phyloP scores from a whole-genome alignment of 2,797 vertebrate genomes.

The Galaxias olidus region DNA sequence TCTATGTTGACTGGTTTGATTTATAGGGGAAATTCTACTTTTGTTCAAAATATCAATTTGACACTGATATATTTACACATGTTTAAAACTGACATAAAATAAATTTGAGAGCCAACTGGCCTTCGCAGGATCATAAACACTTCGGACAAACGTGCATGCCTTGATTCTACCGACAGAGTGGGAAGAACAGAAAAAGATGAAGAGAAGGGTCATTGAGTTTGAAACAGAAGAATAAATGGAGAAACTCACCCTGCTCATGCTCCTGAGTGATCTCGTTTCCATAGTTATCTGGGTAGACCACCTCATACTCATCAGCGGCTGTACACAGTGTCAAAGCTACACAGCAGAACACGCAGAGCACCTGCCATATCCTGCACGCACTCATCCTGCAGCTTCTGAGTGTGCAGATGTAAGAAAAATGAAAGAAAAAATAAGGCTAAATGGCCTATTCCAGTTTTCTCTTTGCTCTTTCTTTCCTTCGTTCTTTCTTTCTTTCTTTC shows the following conservation, averaged over 20 bases:
- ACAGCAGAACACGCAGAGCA: slow-evolving; percentile 43
- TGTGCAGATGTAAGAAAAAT: not conserved
- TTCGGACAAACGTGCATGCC: no score
- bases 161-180: no score
- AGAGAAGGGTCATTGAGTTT: no score
- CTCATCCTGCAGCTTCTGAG: slow-evolving; percentile 38
- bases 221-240: not conserved
- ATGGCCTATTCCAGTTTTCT: slow-evolving; percentile 24
- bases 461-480: not conserved
- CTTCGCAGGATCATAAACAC: no score
- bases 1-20: no score
- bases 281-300: slow-evolving; percentile 46
- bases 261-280: slow-evolving; percentile 58
- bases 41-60: no score
- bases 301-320: slow-evolving; percentile 41
- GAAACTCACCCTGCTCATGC: slow-evolving; percentile 56
- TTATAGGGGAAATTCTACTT: no score
- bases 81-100: no score
- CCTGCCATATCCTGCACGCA: slow-evolving; percentile 30
- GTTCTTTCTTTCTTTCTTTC: not conserved
- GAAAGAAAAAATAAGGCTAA: not conserved
- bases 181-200: slow-evolving; percentile 7
- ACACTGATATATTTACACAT: no score
- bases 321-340: slow-evolving; percentile 24
- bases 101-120: no score